Evolutionary conservation across 1,140 invertebrate genomes (phyloP), one percentile per base, ranked within the genome.

Genomic region (Bemisia tabaci): DNA sequence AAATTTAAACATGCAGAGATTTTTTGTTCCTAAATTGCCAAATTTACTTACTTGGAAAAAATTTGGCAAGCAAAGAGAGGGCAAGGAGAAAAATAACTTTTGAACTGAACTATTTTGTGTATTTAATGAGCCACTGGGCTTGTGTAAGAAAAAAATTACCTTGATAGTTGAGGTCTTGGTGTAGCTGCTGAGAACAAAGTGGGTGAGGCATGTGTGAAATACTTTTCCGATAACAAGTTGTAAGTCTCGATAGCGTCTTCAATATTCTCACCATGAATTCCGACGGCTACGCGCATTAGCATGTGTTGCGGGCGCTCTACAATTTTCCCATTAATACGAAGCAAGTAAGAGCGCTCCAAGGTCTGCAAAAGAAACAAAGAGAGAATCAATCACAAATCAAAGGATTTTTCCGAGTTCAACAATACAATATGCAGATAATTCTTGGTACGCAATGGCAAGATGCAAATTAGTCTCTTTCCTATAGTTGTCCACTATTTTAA

Each of bases 171-270:
- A 48, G 95, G 94, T 33, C 85, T 82, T 12, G 83, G 85, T 12
- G 96, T 98, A 59, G 93, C 96, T 67, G 97, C 91, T 74, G 95
- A 93, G 74, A 98, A 99, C 12, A 99, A 81, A 1, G 97, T 98
- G 11, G 97, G 96, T 17, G 95, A 95, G 17, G 95, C 95, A 82
- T 99, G 97, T 1, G 94, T 99, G 75, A 99, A 99, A 82, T 91
- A 98, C 73, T 89, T 88, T 75, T 97, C 92, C 0, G 95, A 98
- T 68, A 99, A 79, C 59, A 93, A 82, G 77, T 99, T 95, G 75
- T 99, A 99, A 0, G 97, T 98, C 80, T 98, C 92, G 71, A 99
- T 95, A 24, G 88, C 95, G 26, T 85, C 82, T 71, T 96, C 90
- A 66, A 99, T 91, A 74, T 99, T 90, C 70, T 95, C 88, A 12